Conservation (phyloP, 2,113 vertebrate species). For the Nestor notabilis region DNA sequence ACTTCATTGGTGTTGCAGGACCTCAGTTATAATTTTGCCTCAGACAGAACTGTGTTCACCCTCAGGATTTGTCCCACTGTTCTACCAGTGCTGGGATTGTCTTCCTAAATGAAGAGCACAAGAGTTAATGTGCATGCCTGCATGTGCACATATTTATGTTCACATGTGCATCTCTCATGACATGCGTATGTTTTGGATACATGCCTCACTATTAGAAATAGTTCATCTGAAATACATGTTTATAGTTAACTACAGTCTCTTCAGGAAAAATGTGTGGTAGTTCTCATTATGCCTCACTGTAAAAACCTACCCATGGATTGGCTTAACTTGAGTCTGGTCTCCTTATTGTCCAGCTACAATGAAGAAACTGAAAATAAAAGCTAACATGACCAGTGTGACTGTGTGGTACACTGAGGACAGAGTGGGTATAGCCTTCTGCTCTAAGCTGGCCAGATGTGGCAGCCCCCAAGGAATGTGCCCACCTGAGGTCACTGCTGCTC, state of each 20-base stretch:
- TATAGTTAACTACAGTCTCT: not conserved
- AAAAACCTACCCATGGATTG: not conserved
- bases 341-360: not conserved
- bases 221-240: not conserved
- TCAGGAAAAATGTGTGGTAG: not conserved
- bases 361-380: not conserved
- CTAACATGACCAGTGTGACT: not conserved
- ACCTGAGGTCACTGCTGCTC: not conserved
- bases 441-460: not conserved
- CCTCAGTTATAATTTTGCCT: not conserved
- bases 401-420: not conserved
- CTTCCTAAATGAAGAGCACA: not conserved
- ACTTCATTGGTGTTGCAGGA: not conserved
- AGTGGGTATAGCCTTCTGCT: not conserved
- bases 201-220: not conserved
- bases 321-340: not conserved
- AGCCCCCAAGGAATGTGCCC: not conserved
- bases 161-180: not conserved
- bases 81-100: not conserved
- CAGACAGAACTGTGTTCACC: not conserved
- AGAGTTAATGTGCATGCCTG: not conserved
- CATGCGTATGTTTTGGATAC: rapidly evolving
- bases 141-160: not conserved
- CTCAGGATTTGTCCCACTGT: not conserved
- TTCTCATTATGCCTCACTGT: not conserved